Evolutionary conservation across 2,888 invertebrate genomes (phyloP).

Genomic region (Nesidiocoris tenuis): DNA sequence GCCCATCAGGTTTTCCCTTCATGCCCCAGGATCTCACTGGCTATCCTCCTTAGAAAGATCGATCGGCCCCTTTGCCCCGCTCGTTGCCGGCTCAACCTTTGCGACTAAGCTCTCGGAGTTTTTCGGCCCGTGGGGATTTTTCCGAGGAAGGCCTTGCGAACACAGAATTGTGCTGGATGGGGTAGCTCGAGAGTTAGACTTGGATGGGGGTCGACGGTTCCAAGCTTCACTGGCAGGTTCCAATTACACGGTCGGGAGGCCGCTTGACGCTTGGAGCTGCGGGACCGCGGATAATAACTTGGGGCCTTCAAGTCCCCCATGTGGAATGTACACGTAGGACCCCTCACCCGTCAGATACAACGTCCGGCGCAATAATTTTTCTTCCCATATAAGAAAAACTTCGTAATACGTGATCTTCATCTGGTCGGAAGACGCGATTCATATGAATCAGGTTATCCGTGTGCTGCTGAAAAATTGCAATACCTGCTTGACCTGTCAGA

Average conservation of each 20-base stretch:
- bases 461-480: too few species aligned
- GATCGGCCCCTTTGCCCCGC: too few species aligned
- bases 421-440: too few species aligned
- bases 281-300: constrained; percentile 40
- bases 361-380: neutral
- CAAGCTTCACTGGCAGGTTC: constrained; percentile 25
- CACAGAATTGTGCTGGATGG: neutral
- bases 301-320: constrained; percentile 1
- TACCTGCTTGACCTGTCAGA: too few species aligned
- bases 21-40: too few species aligned
- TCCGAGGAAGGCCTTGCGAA: neutral
- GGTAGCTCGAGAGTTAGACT: neutral
- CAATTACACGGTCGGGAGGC: constrained; percentile 43
- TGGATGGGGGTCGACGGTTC: neutral
- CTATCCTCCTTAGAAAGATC: too few species aligned
- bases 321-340: neutral
- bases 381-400: neutral
- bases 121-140: neutral
- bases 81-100: too few species aligned
- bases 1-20: too few species aligned
- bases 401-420: neutral
- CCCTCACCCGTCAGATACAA: neutral
- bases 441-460: too few species aligned
- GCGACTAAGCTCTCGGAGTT: neutral
- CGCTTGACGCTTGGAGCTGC: constrained; percentile 16